Percentiles rank a stretch among this genome's conserved stretches.
These are phyloP conservation scores for Aphelenchoides besseyi DNA, from an alignment of 1,140 invertebrate species.

Conservation along the genomic window DNA sequence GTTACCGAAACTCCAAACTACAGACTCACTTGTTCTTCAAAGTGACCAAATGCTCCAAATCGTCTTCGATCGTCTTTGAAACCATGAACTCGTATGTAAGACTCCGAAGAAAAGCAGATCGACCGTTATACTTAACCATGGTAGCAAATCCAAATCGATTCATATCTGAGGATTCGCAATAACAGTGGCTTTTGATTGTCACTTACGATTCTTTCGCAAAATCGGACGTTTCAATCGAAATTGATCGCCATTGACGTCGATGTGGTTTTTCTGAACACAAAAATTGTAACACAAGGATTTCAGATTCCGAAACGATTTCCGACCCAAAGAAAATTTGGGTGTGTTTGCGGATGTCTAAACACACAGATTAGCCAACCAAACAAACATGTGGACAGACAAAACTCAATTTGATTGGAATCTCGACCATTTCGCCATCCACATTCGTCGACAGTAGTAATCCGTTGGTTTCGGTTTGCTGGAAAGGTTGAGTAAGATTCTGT, in stretches of 20 bases:
- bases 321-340: neutral
- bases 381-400: neutral
- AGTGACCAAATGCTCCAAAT: neutral
- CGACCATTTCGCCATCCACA: neutral
- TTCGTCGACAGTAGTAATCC: neutral
- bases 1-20: neutral
- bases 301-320: neutral
- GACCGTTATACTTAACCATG: neutral
- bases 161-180: neutral
- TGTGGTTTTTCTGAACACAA: neutral
- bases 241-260: neutral
- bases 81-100: neutral
- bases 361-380: neutral
- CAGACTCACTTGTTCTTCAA: conserved; percentile 5
- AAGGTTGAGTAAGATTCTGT: neutral
- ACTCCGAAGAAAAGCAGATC: neutral
- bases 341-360: neutral
- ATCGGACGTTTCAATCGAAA: neutral
- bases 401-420: neutral
- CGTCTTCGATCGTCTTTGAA: neutral
- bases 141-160: neutral
- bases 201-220: neutral
- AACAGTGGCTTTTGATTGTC: too few species aligned
- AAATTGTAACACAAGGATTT: neutral
- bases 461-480: neutral